Percentiles rank a stretch among this genome's conserved stretches.
phyloP scores from a whole-genome alignment of 2,797 vertebrate species.

The Mycteria americana region DNA sequence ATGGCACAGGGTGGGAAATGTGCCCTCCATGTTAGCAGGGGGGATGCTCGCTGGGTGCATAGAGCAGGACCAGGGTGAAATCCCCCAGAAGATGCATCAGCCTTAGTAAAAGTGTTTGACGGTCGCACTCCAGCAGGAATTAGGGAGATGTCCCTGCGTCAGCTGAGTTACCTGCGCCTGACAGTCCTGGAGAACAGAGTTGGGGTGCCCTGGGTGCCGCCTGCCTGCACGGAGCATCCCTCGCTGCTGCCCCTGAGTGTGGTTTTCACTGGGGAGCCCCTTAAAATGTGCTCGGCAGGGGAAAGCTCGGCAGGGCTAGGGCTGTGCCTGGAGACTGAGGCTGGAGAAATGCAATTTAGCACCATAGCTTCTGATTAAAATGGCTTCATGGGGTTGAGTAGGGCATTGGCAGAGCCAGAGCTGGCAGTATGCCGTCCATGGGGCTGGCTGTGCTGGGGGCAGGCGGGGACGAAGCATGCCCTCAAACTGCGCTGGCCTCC shows the following conservation, averaged over 20 bases:
- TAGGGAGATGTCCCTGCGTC: neutral
- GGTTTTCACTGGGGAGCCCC: neutral
- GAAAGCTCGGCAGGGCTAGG: neutral
- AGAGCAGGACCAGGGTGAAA: neutral
- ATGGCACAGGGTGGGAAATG: neutral
- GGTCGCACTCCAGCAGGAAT: neutral
- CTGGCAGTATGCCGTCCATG: fast-evolving
- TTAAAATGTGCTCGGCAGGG: neutral
- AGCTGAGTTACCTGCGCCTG: neutral
- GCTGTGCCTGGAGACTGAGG: neutral
- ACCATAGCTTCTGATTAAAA: neutral
- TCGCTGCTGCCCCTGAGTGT: neutral
- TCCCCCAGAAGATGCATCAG: neutral
- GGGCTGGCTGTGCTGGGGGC: neutral
- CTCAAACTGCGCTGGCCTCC: neutral
- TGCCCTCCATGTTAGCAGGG: no score
- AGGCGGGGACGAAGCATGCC: fast-evolving
- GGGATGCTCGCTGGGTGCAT: neutral
- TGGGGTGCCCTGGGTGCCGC: neutral
- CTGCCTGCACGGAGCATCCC: fast-evolving
- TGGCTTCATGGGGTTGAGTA: neutral
- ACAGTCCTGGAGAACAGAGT: neutral
- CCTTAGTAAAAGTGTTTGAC: neutral
- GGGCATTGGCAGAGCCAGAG: neutral
- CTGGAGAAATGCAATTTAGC: neutral